Evolutionary conservation across 2,113 vertebrate genomes (phyloP).

Genomic region (Thymallus thymallus): DNA sequence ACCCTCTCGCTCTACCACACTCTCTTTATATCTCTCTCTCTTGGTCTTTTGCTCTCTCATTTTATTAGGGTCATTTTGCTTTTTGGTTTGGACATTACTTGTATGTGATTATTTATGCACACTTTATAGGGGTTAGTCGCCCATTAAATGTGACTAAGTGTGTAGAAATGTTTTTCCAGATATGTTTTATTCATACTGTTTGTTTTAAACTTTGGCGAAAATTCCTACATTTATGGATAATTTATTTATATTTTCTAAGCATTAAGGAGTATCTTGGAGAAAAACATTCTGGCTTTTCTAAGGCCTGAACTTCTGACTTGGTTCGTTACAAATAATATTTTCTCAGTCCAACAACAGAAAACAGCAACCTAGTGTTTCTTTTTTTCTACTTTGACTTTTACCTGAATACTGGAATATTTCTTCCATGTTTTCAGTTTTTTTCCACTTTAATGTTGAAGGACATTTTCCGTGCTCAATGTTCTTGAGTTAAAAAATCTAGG

Average conservation of each 20-base stretch:
- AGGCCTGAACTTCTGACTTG: conserved; percentile 14
- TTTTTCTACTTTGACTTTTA: conserved; percentile 16
- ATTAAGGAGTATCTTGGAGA: conserved; percentile 10
- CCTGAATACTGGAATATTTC: conserved; percentile 1
- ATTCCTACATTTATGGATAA: conserved; percentile 26
- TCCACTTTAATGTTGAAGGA: conserved; percentile 33
- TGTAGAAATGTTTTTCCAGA: not conserved
- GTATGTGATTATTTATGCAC: conserved; percentile 41
- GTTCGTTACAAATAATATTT: conserved; percentile 39
- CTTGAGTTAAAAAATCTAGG: conserved; percentile 39
- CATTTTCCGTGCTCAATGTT: conserved; percentile 31
- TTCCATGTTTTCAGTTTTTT: conserved; percentile 14
- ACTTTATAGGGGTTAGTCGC: conserved; percentile 17
- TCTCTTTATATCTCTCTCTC: not conserved
- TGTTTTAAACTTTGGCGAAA: conserved; percentile 1
- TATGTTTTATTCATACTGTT: conserved; percentile 2
- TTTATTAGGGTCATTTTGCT: conserved; percentile 31
- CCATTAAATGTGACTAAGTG: not conserved
- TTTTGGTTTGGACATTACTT: conserved; percentile 32
- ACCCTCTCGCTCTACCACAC: not conserved
- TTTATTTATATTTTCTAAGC: conserved; percentile 2
- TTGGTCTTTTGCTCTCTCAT: not conserved
- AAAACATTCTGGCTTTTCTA: conserved; percentile 19
- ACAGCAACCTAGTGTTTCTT: conserved; percentile 15
- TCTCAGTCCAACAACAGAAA: conserved; percentile 24